Conservation (phyloP, 2,888 invertebrate genomes). For the Acrobasis repandana region DNA sequence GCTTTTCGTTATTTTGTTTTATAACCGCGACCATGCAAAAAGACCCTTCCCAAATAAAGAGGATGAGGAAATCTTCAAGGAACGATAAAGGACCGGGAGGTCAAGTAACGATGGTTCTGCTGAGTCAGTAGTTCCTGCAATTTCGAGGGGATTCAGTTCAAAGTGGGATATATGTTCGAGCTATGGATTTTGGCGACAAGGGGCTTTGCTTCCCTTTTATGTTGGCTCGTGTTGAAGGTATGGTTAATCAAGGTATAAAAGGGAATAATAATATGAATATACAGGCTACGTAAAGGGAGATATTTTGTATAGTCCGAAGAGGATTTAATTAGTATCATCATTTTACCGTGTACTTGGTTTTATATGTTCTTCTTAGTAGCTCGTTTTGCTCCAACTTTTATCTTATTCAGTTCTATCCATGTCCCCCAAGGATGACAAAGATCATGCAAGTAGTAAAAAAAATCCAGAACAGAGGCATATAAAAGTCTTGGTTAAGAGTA, state of each 20-base stretch:
- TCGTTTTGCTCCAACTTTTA: too few species aligned
- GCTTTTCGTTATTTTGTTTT: not conserved
- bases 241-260: not conserved
- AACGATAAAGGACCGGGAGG: not conserved
- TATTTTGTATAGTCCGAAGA: too few species aligned
- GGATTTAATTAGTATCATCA: too few species aligned
- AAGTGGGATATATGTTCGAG: constrained; percentile 11
- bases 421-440: too few species aligned
- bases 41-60: not conserved
- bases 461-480: too few species aligned
- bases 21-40: not conserved
- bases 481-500: too few species aligned
- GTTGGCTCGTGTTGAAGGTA: not conserved
- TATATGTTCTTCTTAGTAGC: too few species aligned
- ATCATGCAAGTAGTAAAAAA: too few species aligned
- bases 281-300: too few species aligned
- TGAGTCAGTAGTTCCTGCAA: not conserved
- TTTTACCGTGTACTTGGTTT: too few species aligned
- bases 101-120: not conserved
- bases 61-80: not conserved
- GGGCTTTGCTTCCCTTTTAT: not conserved
- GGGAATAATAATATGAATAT: too few species aligned
- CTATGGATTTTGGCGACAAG: constrained; percentile 2
- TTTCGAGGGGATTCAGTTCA: constrained; percentile 5
- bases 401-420: too few species aligned